phyloP scores from a whole-genome alignment of 2,113 vertebrate species.

The Coracopsis vasa region DNA sequence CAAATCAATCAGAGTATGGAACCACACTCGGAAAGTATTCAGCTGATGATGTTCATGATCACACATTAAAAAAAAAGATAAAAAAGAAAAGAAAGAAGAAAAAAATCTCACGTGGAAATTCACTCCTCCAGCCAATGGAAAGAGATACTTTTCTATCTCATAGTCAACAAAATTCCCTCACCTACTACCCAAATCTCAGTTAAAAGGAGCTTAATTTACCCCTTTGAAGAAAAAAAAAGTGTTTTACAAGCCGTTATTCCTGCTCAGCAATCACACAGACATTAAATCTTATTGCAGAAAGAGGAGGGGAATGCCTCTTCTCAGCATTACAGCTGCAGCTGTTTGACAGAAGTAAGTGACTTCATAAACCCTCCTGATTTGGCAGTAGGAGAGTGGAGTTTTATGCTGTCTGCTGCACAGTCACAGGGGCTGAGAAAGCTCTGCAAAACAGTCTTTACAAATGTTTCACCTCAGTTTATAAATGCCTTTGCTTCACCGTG shows the following conservation, averaged over 20 bases:
- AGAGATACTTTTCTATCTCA: slow-evolving; percentile 34
- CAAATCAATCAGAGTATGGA: slow-evolving; percentile 53
- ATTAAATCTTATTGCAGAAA: slow-evolving; percentile 46
- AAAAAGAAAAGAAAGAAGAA: neutral
- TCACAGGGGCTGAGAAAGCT: slow-evolving; percentile 7
- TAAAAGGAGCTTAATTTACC: slow-evolving; percentile 24
- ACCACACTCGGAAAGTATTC: slow-evolving; percentile 41
- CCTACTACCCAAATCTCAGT: slow-evolving; percentile 1
- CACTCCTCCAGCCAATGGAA: neutral
- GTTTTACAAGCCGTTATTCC: slow-evolving; percentile 27
- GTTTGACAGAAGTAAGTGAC: slow-evolving; percentile 54
- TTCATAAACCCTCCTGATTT: slow-evolving; percentile 59
- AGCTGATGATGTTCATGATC: slow-evolving; percentile 17
- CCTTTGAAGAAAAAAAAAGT: neutral
- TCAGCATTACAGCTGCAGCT: slow-evolving; percentile 45
- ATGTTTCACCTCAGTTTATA: slow-evolving; percentile 37
- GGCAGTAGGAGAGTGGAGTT: neutral
- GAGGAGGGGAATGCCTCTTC: neutral
- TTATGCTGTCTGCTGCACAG: slow-evolving; percentile 42
- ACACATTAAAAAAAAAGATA: neutral
- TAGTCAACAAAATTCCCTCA: slow-evolving; percentile 4
- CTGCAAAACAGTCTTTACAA: slow-evolving; percentile 37
- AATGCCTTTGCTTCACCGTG: neutral
- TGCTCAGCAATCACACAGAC: slow-evolving; percentile 45
- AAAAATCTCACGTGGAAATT: slow-evolving; percentile 41